Conservation (phyloP, 2,113 vertebrate genomes). For the Salvelinus sp. region DNA sequence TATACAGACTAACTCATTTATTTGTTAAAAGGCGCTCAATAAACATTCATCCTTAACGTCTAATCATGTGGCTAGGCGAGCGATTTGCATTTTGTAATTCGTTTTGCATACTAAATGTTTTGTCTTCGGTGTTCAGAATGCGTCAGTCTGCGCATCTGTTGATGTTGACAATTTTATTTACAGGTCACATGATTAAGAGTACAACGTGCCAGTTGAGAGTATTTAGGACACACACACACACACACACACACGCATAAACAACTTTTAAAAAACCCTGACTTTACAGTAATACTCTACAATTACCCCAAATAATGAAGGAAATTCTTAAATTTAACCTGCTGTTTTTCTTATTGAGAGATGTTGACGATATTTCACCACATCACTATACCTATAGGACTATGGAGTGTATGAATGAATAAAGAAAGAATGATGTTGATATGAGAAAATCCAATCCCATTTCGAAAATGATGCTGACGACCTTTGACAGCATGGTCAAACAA, state of each 20-base stretch:
- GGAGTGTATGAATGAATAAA: too few relatives aligned
- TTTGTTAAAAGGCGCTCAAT: conserved; percentile 29
- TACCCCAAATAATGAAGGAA: neutral
- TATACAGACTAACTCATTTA: conserved; percentile 28
- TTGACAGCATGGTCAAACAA: neutral
- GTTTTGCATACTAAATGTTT: conserved; percentile 49
- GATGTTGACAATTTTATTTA: conserved; percentile 27
- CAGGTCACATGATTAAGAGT: conserved; percentile 46
- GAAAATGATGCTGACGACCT: conserved; percentile 28
- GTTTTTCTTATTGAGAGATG: neutral
- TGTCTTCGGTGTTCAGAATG: conserved; percentile 36
- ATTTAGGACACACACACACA: conserved; percentile 56
- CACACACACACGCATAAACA: too few relatives aligned
- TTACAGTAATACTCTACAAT: neutral
- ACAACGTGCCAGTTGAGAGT: conserved; percentile 54
- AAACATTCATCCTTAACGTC: conserved; percentile 25
- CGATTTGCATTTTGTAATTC: conserved; percentile 73
- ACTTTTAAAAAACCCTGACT: neutral
- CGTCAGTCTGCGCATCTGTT: conserved; percentile 60
- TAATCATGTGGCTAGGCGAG: conserved; percentile 16
- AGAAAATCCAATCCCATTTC: conserved; percentile 8
- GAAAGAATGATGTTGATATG: neutral
- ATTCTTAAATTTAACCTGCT: neutral
- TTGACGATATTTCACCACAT: neutral
- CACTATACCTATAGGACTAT: neutral